phyloP scores from a whole-genome alignment of 2,888 invertebrate genomes.

The Cantharis rufa region DNA sequence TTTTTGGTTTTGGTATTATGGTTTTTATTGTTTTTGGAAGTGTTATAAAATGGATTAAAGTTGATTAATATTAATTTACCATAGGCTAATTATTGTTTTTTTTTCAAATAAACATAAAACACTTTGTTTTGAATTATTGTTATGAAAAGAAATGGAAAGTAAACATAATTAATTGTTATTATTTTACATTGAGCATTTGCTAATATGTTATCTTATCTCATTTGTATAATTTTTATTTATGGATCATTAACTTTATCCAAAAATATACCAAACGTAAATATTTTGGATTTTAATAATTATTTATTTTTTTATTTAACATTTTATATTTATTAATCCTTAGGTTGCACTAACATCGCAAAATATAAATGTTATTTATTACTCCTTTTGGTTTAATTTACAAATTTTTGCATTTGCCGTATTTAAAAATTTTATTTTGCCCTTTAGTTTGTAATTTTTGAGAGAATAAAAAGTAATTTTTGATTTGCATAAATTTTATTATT shows the following conservation, averaged over 20 bases:
- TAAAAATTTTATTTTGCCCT: no score
- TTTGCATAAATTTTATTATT: no score
- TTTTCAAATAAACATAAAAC: neutral
- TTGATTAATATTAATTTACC: neutral
- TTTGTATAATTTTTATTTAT: neutral
- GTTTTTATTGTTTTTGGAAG: neutral
- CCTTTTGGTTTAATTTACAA: no score
- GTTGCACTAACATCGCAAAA: neutral
- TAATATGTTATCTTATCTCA: neutral
- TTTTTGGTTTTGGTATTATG: no score
- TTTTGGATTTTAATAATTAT: neutral
- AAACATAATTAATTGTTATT: neutral
- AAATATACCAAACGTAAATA: neutral
- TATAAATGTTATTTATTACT: neutral
- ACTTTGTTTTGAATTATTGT: neutral
- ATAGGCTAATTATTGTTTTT: neutral
- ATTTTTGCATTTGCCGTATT: no score
- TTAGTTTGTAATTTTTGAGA: no score
- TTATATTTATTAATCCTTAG: neutral
- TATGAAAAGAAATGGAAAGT: neutral
- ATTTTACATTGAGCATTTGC: neutral
- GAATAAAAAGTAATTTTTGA: no score
- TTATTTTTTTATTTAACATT: no score
- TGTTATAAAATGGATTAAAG: neutral
- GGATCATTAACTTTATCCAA: neutral